Conservation (phyloP, 2,113 vertebrate species). For the Gobius niger region DNA sequence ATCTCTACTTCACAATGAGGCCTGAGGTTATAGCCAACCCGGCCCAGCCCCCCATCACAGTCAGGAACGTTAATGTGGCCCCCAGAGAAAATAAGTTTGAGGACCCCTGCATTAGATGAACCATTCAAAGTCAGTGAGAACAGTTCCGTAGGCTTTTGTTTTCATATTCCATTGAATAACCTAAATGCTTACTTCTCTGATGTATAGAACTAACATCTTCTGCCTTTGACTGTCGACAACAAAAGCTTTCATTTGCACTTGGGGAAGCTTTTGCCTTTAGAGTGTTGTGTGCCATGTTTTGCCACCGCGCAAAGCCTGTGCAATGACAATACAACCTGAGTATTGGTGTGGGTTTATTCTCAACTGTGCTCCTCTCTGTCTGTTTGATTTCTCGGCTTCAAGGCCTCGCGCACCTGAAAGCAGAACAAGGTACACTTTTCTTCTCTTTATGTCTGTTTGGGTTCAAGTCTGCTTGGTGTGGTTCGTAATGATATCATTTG, state of each 20-base stretch:
- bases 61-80: too few species aligned
- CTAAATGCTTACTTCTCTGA: background rate
- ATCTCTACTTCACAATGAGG: too few species aligned
- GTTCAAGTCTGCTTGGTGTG: too few species aligned
- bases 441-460: conserved; percentile 12
- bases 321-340: conserved; percentile 72
- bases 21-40: too few species aligned
- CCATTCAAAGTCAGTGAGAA: too few species aligned
- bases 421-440: conserved; percentile 88
- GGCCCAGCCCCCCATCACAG: too few species aligned
- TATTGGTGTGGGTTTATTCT: conserved; percentile 74
- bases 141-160: too few species aligned
- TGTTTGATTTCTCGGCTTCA: conserved; percentile 58
- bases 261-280: conserved; percentile 68
- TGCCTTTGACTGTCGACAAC: conserved; percentile 34
- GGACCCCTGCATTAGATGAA: too few species aligned
- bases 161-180: too few species aligned
- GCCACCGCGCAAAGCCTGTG: conserved; percentile 71
- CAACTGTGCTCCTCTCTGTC: conserved; percentile 54
- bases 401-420: conserved; percentile 94
- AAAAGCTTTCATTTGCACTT: conserved; percentile 70
- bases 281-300: conserved; percentile 75
- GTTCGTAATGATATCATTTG: too few species aligned
- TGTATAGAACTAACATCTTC: background rate
- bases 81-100: too few species aligned